Conservation (phyloP, 2,888 invertebrate genomes). For the Venusia cambrica region DNA sequence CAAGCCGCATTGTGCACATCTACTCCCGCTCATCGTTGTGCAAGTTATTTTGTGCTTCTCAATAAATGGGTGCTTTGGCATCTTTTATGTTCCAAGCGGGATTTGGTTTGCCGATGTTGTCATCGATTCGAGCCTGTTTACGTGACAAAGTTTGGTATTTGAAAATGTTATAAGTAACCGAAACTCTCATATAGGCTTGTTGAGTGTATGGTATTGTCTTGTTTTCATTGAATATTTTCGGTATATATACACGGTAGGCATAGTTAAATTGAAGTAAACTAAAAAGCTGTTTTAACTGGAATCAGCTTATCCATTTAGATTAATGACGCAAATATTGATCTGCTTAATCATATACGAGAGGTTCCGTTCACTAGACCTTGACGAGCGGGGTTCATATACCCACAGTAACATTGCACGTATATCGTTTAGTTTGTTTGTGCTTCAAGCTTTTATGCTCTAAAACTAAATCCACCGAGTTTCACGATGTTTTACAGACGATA, state of each 20-base stretch:
- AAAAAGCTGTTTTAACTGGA: neutral
- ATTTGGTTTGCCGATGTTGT: conserved; percentile 12
- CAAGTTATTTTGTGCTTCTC: conserved; percentile 33
- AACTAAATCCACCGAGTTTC: too few relatives aligned
- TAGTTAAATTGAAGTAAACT: too few relatives aligned
- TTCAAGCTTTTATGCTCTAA: conserved; percentile 16
- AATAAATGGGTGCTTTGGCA: conserved; percentile 24
- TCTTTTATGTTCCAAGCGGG: conserved; percentile 19
- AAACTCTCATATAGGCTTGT: too few relatives aligned
- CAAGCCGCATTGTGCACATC: conserved; percentile 43
- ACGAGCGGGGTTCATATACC: conserved; percentile 32
- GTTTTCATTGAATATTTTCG: too few relatives aligned
- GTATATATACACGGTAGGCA: too few relatives aligned
- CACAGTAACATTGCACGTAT: conserved; percentile 31
- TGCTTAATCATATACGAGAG: conserved; percentile 25
- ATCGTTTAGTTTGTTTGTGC: conserved; percentile 27
- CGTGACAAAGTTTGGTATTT: conserved; percentile 7
- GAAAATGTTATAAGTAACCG: conserved; percentile 3
- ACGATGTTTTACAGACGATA: too few relatives aligned
- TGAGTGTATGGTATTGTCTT: too few relatives aligned
- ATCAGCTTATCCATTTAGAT: conserved; percentile 7
- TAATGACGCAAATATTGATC: conserved; percentile 23
- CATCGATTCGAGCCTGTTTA: conserved; percentile 22
- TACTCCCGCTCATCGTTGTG: conserved; percentile 29
- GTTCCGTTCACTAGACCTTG: conserved; percentile 34